phyloP scores from a whole-genome alignment of 2,797 vertebrate species.

The Dipus sagitta region DNA sequence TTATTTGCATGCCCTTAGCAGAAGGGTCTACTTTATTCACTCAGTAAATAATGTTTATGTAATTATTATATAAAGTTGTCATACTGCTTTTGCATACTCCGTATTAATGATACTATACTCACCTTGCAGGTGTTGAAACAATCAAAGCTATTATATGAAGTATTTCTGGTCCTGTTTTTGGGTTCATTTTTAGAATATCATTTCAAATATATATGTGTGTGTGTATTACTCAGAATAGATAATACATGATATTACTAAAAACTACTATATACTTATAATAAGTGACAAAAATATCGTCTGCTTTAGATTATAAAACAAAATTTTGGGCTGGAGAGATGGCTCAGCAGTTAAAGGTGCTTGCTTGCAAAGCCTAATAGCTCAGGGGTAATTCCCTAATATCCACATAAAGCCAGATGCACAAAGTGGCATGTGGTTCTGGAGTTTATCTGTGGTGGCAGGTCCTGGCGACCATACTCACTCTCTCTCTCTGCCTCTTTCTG shows the following conservation, averaged over 20 bases:
- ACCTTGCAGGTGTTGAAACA: slow-evolving; percentile 56
- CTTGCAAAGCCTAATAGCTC: no score
- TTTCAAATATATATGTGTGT: neutral
- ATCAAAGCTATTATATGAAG: neutral
- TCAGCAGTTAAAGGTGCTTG: no score
- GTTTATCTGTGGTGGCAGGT: no score
- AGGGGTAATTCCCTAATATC: no score
- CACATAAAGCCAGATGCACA: no score
- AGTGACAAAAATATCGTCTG: no score
- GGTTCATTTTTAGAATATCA: slow-evolving; percentile 13
- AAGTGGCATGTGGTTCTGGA: no score
- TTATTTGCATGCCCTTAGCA: slow-evolving; percentile 68
- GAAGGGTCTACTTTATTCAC: slow-evolving; percentile 68
- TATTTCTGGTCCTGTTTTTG: slow-evolving; percentile 49
- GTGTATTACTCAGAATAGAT: neutral
- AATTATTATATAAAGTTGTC: slow-evolving; percentile 58
- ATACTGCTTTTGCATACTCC: slow-evolving; percentile 24
- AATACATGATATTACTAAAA: neutral
- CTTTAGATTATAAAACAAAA: no score
- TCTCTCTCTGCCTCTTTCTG: neutral
- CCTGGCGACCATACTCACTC: neutral
- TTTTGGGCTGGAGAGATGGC: no score
- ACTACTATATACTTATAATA: no score
- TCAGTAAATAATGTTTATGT: slow-evolving; percentile 74
- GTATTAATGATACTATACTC: slow-evolving; percentile 13